phyloP scores from a whole-genome alignment of 2,888 invertebrate species.

The Drosophila borborema region DNA sequence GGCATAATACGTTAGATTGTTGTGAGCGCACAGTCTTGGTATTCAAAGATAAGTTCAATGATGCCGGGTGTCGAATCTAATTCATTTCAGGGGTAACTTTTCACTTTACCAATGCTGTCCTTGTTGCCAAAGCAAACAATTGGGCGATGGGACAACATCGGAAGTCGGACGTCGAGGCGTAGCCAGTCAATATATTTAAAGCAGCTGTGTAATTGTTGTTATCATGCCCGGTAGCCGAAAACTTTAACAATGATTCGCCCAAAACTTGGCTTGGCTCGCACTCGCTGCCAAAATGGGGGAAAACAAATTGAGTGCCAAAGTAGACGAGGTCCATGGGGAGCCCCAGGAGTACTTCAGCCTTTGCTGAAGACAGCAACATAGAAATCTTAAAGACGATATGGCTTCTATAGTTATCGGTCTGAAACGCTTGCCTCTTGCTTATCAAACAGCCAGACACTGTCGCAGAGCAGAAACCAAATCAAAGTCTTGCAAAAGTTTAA shows the following conservation, averaged over 20 bases:
- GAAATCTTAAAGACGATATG: slow-evolving; percentile 16
- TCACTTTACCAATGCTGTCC: background rate
- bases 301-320: slow-evolving; percentile 53
- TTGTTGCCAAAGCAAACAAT: slow-evolving; percentile 10
- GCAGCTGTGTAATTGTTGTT: slow-evolving; percentile 42
- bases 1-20: background rate
- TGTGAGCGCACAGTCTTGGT: background rate
- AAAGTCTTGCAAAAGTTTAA: slow-evolving; percentile 36
- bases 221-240: slow-evolving; percentile 22
- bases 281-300: slow-evolving; percentile 6
- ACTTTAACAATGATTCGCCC: slow-evolving; percentile 36
- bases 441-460: slow-evolving; percentile 1
- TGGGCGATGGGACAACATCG: background rate
- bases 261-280: slow-evolving; percentile 16
- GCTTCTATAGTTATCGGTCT: background rate
- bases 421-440: background rate
- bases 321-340: background rate
- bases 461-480: slow-evolving; percentile 26
- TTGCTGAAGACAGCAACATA: background rate
- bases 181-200: slow-evolving; percentile 24
- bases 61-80: background rate
- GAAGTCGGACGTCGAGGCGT: too few species aligned
- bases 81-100: slow-evolving; percentile 5
- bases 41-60: background rate
- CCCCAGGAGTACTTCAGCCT: background rate